phyloP scores from a whole-genome alignment of 2,113 vertebrate genomes.

The Pangasianodon hypophthalmus region DNA sequence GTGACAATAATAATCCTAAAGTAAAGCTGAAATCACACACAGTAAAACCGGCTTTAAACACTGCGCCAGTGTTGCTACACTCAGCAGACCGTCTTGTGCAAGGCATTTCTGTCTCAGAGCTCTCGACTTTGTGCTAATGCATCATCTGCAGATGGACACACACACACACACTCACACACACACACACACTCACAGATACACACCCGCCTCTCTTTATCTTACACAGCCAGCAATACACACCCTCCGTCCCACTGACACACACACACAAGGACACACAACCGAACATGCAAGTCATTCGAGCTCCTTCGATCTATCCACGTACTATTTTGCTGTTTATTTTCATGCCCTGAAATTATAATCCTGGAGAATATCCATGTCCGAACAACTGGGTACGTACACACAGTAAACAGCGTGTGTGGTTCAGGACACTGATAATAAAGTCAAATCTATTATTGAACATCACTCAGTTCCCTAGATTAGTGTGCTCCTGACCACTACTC shows the following conservation, averaged over 20 bases:
- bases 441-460: neutral
- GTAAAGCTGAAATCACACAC: neutral
- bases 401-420: neutral
- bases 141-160: neutral
- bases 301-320: neutral
- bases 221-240: conserved; percentile 13
- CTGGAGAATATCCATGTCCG: neutral
- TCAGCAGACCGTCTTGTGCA: neutral
- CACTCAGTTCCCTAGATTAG: neutral
- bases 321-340: neutral
- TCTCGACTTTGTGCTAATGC: neutral
- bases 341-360: neutral
- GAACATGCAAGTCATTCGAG: neutral
- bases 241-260: neutral
- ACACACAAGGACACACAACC: neutral
- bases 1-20: neutral
- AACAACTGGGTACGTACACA: neutral
- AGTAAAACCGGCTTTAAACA: neutral
- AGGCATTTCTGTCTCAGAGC: neutral
- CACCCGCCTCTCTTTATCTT: conserved; percentile 11
- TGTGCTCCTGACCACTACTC: neutral
- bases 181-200: neutral
- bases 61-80: neutral
- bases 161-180: neutral
- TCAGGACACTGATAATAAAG: neutral